Conservation (phyloP, 2,888 invertebrate species). For the Tenthredo livida region DNA sequence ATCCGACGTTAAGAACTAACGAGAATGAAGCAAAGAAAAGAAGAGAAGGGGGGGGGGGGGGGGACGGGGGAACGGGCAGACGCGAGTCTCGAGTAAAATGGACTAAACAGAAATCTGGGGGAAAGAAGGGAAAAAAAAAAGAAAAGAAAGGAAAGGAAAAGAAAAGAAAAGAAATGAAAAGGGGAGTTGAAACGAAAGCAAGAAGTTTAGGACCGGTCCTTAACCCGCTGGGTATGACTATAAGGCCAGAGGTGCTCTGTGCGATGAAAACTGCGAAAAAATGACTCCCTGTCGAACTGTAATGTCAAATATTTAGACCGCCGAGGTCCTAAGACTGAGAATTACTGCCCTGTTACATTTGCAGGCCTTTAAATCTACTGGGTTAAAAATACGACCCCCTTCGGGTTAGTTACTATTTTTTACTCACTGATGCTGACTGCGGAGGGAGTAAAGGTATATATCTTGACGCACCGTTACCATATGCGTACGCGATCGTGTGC, state of each 20-base stretch:
- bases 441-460: constrained; percentile 23
- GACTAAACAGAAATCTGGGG: neutral
- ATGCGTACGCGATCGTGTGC: neutral
- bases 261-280: constrained; percentile 41
- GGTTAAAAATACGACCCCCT: constrained; percentile 70
- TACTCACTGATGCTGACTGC: neutral
- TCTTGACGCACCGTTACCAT: neutral
- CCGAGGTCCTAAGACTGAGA: constrained; percentile 40
- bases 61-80: neutral
- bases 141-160: too few relatives aligned
- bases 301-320: constrained; percentile 10
- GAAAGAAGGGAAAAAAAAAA: constrained; percentile 1
- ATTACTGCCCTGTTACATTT: constrained; percentile 51
- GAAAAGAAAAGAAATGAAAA: constrained; percentile 40
- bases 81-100: neutral
- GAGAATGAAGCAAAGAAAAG: neutral
- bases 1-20: constrained; percentile 24
- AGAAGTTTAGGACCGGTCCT: constrained; percentile 64
- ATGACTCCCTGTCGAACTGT: neutral
- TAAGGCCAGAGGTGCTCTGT: constrained; percentile 64
- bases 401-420: constrained; percentile 31
- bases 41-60: too few relatives aligned
- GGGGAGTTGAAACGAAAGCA: constrained; percentile 59
- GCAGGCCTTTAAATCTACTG: constrained; percentile 61
- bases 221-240: constrained; percentile 64